Evolutionary conservation across 2,888 invertebrate genomes (phyloP).

Genomic region (Ischnura elegans): DNA sequence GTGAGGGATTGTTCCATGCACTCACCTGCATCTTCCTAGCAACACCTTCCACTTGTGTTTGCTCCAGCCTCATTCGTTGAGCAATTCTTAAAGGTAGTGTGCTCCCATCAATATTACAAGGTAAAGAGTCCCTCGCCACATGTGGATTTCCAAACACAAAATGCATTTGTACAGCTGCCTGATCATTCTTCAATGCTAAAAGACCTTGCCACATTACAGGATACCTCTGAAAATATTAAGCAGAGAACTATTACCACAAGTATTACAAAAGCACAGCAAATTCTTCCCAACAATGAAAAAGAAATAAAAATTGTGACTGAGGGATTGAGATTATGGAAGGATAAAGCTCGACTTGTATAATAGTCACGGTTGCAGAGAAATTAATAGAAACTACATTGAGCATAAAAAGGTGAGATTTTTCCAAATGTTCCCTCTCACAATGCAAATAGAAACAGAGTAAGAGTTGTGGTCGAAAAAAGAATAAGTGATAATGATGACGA

Average conservation of each 20-base stretch:
- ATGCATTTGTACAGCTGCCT: slow-evolving; percentile 99
- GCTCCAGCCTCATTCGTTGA: slow-evolving; percentile 98
- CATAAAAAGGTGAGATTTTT: not conserved
- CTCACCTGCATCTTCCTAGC: slow-evolving; percentile 96
- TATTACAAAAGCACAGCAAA: not conserved
- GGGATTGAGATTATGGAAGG: not conserved
- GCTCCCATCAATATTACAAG: slow-evolving; percentile 90
- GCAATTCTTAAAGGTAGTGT: slow-evolving; percentile 94
- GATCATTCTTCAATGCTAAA: slow-evolving; percentile 96
- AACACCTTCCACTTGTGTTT: slow-evolving; percentile 96
- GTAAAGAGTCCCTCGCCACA: slow-evolving; percentile 93
- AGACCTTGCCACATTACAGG: slow-evolving; percentile 99
- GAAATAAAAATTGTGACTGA: not conserved
- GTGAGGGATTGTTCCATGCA: slow-evolving; percentile 49
- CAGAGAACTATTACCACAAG: slow-evolving; percentile 57
- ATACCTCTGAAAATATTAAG: slow-evolving; percentile 85
- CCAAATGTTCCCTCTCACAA: not conserved
- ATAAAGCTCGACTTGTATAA: not conserved
- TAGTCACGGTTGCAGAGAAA: not conserved
- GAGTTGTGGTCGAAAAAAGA: not conserved
- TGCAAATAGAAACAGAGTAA: not conserved
- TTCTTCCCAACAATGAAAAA: slow-evolving; percentile 8
- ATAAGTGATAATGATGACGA: not conserved
- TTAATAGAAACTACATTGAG: not conserved
- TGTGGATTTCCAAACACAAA: slow-evolving; percentile 96